Evolutionary conservation across 2,888 invertebrate species (phyloP).

Genomic region (Stenolophus ochropezus): DNA sequence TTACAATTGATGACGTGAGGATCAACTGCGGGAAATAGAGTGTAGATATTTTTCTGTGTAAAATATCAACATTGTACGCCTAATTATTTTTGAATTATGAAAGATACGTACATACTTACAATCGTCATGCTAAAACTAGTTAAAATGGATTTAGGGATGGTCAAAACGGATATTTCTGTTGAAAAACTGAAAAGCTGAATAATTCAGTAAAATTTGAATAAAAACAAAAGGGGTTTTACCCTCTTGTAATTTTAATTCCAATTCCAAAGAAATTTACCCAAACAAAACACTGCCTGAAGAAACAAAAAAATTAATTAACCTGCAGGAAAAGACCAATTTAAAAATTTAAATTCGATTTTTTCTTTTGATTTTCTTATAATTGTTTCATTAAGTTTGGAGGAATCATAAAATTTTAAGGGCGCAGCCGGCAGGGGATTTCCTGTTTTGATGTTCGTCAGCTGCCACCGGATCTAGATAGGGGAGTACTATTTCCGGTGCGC

Average conservation of each 20-base stretch:
- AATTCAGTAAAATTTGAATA: not conserved
- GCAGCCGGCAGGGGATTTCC: not conserved
- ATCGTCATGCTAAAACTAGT: too few relatives aligned
- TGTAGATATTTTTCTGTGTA: too few relatives aligned
- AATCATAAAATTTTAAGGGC: constrained; percentile 41
- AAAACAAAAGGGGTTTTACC: not conserved
- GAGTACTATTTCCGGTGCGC: not conserved
- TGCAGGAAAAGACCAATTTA: constrained; percentile 19
- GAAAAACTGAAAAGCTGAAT: not conserved
- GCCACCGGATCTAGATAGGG: constrained; percentile 17
- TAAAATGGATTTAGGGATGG: too few relatives aligned
- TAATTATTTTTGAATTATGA: too few relatives aligned
- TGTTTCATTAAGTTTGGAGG: constrained; percentile 42
- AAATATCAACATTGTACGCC: too few relatives aligned
- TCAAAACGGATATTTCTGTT: too few relatives aligned
- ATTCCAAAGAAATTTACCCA: not conserved
- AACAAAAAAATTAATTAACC: not conserved
- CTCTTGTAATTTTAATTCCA: not conserved
- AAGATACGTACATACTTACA: too few relatives aligned
- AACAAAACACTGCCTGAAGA: not conserved
- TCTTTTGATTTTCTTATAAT: constrained; percentile 3
- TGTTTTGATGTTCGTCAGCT: constrained; percentile 19
- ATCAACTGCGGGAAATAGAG: too few relatives aligned
- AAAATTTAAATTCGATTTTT: constrained; percentile 1
- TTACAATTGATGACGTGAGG: too few relatives aligned